phyloP scores from a whole-genome alignment of 2,113 vertebrate genomes.

The Emydocephalus ijimae region DNA sequence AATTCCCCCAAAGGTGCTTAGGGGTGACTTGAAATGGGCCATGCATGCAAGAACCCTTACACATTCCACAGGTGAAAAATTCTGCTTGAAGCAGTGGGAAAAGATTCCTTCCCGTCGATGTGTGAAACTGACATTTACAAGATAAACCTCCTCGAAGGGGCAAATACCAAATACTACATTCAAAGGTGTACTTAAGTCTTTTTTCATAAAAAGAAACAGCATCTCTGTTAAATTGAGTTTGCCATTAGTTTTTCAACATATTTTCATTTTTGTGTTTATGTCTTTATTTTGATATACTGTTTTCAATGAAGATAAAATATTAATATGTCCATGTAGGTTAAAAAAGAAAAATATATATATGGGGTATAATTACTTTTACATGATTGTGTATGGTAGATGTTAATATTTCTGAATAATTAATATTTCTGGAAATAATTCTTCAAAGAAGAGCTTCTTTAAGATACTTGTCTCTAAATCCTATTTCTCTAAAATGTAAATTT shows the following conservation, averaged over 20 bases:
- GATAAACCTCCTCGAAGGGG: not conserved
- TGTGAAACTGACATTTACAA: not conserved
- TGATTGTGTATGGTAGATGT: not conserved
- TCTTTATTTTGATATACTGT: not conserved
- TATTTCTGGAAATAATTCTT: not conserved
- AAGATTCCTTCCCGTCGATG: not conserved
- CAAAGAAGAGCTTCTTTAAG: not conserved
- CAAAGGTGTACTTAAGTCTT: not conserved
- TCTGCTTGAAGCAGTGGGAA: not conserved
- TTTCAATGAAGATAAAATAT: not conserved
- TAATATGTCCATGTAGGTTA: not conserved
- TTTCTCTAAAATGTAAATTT: not conserved
- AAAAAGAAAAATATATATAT: not conserved
- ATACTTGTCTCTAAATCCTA: not conserved
- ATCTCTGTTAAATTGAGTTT: not conserved
- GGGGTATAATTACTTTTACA: not conserved
- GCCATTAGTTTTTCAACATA: not conserved
- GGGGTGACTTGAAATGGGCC: not conserved
- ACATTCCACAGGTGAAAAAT: not conserved
- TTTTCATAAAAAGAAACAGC: not conserved
- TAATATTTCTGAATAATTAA: not conserved
- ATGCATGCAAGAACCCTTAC: not conserved
- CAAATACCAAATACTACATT: not conserved
- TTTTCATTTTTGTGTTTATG: not conserved
- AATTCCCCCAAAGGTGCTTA: not conserved